Evolutionary conservation across 2,113 vertebrate species (phyloP).

Genomic region (Peromyscus leucopus): DNA sequence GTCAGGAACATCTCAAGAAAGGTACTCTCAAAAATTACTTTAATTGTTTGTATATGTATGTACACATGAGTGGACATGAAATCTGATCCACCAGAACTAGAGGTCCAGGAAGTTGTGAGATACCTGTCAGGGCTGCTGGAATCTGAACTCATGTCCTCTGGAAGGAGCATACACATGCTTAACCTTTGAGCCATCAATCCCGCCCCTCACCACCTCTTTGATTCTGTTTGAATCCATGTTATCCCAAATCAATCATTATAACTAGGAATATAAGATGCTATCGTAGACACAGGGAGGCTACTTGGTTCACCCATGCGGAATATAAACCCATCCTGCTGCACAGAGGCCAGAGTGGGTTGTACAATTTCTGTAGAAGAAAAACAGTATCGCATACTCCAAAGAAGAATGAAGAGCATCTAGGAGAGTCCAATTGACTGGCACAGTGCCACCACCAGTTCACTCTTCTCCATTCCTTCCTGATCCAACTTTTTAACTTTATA

Average conservation of each 20-base stretch:
- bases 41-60: background rate
- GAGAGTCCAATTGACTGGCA: background rate
- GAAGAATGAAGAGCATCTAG: background rate
- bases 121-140: background rate
- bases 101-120: background rate
- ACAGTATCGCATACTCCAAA: accelerated
- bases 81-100: background rate
- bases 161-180: background rate
- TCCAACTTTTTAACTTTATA: background rate
- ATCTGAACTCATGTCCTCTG: background rate
- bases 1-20: background rate
- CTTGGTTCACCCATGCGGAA: background rate
- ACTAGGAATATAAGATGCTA: background rate
- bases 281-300: no score
- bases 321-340: background rate
- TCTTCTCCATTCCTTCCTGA: background rate
- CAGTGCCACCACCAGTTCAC: background rate
- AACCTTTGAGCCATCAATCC: background rate
- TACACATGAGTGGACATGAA: no score
- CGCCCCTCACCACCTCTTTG: background rate
- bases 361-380: background rate
- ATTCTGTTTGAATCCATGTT: background rate
- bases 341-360: accelerated
- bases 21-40: background rate
- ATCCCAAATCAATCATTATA: background rate